Percentiles rank a stretch among this genome's conserved stretches.
phyloP scores from a whole-genome alignment of 2,888 invertebrate species.

The Halictus quadricinctus region DNA sequence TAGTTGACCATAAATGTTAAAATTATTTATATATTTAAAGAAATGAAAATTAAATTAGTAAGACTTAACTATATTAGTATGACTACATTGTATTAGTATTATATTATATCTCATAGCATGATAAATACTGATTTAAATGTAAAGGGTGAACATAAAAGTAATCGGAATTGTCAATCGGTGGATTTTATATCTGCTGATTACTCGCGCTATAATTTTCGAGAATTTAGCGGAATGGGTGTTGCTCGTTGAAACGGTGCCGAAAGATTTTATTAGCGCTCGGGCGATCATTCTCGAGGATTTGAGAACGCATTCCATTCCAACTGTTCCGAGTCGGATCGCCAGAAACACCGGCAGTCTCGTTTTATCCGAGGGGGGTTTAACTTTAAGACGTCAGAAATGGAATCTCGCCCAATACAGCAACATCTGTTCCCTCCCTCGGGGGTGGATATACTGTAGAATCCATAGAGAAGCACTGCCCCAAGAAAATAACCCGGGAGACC shows the following conservation, averaged over 20 bases:
- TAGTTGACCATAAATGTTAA: too few species aligned
- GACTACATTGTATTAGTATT: too few species aligned
- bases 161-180: too few species aligned
- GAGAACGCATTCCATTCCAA: background rate
- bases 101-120: too few species aligned
- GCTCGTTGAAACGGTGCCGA: background rate
- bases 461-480: background rate
- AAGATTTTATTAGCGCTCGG: background rate
- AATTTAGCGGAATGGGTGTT: background rate
- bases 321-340: conserved; percentile 11
- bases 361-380: conserved; percentile 42
- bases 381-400: conserved; percentile 50
- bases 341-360: background rate
- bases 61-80: too few species aligned
- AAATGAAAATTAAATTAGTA: too few species aligned
- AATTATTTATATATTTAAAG: too few species aligned
- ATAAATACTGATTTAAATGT: too few species aligned
- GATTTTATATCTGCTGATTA: background rate
- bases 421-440: conserved; percentile 24
- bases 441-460: conserved; percentile 26
- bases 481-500: conserved; percentile 34
- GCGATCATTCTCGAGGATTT: background rate
- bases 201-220: background rate
- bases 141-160: too few species aligned
- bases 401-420: conserved; percentile 30